Evolutionary conservation across 2,113 vertebrate genomes (phyloP).

Genomic region (Sterrhoptilus dennistouni): DNA sequence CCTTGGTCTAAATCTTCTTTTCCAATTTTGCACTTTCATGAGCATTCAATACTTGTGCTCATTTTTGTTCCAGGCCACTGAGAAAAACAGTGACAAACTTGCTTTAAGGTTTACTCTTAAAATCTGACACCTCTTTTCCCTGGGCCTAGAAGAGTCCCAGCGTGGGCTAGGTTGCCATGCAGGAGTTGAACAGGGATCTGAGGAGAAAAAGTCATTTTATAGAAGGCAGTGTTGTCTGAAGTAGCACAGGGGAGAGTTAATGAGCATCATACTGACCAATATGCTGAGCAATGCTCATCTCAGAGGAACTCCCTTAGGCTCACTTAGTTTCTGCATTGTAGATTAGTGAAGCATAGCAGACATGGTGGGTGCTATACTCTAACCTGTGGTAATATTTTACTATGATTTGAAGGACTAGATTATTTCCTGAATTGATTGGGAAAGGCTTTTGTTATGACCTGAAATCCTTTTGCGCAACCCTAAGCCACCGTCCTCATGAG

Average conservation of each 20-base stretch:
- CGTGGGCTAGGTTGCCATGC: background rate
- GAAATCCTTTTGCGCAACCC: background rate
- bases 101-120: background rate
- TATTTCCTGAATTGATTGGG: background rate
- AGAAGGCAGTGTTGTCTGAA: background rate
- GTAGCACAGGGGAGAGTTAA: rapidly evolving
- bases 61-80: background rate
- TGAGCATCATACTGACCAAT: background rate
- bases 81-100: background rate
- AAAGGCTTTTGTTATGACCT: background rate
- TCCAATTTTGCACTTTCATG: background rate
- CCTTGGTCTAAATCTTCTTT: background rate
- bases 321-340: background rate
- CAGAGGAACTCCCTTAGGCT: background rate
- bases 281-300: background rate
- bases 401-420: background rate
- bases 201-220: background rate
- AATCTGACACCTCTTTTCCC: background rate
- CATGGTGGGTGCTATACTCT: background rate
- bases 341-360: background rate
- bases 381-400: background rate
- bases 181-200: background rate
- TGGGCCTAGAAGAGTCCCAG: background rate
- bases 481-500: background rate
- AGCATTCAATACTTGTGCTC: background rate